Evolutionary conservation across 2,888 invertebrate genomes (phyloP).

Genomic region (Drosophila prolongata): DNA sequence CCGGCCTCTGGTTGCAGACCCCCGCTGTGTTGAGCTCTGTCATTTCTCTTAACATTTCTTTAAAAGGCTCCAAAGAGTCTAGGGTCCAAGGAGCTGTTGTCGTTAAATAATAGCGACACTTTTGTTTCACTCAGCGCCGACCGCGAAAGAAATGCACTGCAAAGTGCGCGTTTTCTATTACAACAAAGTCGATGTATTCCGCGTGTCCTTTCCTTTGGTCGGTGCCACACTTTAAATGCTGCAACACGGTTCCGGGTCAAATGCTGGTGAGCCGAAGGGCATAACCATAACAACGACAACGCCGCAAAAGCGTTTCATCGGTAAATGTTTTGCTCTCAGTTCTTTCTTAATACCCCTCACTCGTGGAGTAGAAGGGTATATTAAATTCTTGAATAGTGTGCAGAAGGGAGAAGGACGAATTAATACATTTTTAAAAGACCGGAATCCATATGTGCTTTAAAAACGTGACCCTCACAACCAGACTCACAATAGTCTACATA

Average conservation of each 20-base stretch:
- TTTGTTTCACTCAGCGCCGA: slow-evolving; percentile 60
- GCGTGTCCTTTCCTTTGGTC: slow-evolving; percentile 48
- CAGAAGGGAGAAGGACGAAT: not conserved
- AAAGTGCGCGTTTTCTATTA: slow-evolving; percentile 78
- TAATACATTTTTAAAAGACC: not conserved
- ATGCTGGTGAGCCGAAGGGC: slow-evolving; percentile 67
- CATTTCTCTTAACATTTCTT: slow-evolving; percentile 58
- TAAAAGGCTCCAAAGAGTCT: slow-evolving; percentile 52
- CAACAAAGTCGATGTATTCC: slow-evolving; percentile 50
- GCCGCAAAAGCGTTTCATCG: slow-evolving; percentile 45
- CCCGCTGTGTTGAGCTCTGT: slow-evolving; percentile 34
- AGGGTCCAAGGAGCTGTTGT: slow-evolving; percentile 60
- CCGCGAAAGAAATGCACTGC: slow-evolving; percentile 62
- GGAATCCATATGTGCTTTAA: too few relatives aligned
- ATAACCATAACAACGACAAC: slow-evolving; percentile 73
- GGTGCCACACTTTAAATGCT: slow-evolving; percentile 68
- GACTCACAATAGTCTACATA: too few relatives aligned
- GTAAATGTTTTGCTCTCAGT: slow-evolving; percentile 30
- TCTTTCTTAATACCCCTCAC: slow-evolving; percentile 9
- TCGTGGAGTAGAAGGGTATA: not conserved
- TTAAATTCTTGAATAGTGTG: not conserved
- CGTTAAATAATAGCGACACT: slow-evolving; percentile 79
- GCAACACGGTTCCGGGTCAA: slow-evolving; percentile 68
- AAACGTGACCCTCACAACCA: too few relatives aligned
- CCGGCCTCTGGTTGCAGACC: not conserved